phyloP scores from a whole-genome alignment of 1,140 invertebrate genomes.

The Elysia chlorotica region DNA sequence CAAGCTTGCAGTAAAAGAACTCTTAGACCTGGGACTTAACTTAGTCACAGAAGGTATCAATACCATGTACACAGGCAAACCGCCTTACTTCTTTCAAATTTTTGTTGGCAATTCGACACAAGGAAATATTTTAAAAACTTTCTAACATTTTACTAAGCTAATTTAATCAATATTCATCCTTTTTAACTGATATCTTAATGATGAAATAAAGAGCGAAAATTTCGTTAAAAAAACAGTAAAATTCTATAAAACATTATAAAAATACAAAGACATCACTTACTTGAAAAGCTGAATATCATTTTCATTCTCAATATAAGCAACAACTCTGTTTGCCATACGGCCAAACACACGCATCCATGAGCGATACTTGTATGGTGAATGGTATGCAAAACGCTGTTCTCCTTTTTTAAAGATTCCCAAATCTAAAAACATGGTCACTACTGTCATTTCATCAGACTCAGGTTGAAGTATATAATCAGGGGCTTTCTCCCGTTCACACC shows the following conservation, averaged over 20 bases:
- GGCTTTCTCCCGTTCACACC: conserved; percentile 15
- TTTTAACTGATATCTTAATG: neutral
- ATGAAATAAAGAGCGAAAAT: neutral
- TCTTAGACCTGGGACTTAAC: no score
- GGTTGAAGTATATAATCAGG: conserved; percentile 1
- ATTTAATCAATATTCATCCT: neutral
- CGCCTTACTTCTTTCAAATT: no score
- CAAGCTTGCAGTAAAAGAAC: no score
- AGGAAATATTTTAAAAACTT: no score
- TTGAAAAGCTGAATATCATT: conserved; percentile 15
- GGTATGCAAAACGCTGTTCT: conserved; percentile 5
- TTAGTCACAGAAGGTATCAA: no score
- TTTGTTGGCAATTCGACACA: neutral
- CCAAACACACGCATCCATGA: conserved; percentile 20
- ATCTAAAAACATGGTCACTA: conserved; percentile 21
- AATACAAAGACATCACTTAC: neutral
- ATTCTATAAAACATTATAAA: neutral
- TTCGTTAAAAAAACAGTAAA: neutral
- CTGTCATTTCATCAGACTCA: conserved; percentile 14
- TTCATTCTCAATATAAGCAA: conserved; percentile 17
- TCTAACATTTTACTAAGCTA: neutral
- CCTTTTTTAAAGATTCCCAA: conserved; percentile 20
- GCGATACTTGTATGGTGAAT: conserved; percentile 18
- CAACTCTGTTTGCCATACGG: conserved; percentile 16
- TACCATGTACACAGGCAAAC: no score